Conservation (phyloP, 2,888 invertebrate genomes). For the Oxycera nigricornis region DNA sequence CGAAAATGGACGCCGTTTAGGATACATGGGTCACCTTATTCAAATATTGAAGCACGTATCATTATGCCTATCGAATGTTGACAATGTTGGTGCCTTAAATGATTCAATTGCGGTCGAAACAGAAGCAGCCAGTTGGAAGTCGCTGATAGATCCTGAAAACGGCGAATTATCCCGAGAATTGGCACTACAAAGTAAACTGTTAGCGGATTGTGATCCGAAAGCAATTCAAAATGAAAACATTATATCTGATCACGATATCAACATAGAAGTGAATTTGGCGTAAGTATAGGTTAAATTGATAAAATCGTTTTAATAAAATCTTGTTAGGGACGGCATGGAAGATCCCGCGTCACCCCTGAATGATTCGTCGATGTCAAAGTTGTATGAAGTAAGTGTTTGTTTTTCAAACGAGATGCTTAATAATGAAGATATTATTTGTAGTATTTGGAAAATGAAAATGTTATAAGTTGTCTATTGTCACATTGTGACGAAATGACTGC, state of each 20-base stretch:
- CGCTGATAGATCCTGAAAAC: conserved; percentile 56
- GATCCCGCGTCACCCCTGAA: neutral
- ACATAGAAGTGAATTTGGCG: conserved; percentile 49
- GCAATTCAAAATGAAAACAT: conserved; percentile 51
- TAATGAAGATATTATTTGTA: neutral
- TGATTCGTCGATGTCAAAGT: conserved; percentile 18
- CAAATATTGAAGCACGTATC: conserved; percentile 68
- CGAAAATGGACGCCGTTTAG: conserved; percentile 66
- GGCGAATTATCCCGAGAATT: conserved; percentile 58
- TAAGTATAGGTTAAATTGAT: conserved; percentile 41
- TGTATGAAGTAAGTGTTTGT: conserved; percentile 28
- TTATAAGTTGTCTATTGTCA: conserved; percentile 32
- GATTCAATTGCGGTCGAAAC: conserved; percentile 64
- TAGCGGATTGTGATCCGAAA: conserved; percentile 59
- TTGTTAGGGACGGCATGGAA: conserved; percentile 33
- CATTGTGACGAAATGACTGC: conserved; percentile 21
- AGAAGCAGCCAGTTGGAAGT: conserved; percentile 63
- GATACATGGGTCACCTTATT: conserved; percentile 73
- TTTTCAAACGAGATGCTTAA: neutral
- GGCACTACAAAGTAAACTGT: conserved; percentile 55
- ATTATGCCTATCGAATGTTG: conserved; percentile 60
- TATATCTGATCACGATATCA: conserved; percentile 50
- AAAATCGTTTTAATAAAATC: neutral
- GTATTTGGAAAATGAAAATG: conserved; percentile 28
- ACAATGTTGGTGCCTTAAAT: conserved; percentile 66